Percentiles rank a stretch among this genome's conserved stretches.
Evolutionary conservation across 2,113 vertebrate species (phyloP).

Genomic region (Notechis scutatus): DNA sequence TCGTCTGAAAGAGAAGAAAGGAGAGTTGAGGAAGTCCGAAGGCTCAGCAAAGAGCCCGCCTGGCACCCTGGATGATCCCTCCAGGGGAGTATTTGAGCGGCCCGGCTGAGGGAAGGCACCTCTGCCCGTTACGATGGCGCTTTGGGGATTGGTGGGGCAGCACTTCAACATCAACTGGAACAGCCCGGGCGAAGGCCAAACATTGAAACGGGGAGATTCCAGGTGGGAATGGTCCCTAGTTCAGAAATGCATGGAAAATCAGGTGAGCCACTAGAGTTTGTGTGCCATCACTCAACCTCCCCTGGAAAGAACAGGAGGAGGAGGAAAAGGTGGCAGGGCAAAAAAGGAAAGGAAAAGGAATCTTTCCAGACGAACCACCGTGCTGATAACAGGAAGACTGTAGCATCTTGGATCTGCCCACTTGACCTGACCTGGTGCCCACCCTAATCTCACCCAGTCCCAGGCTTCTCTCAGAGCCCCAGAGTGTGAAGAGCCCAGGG

Average conservation of each 20-base stretch:
- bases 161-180: neutral
- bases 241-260: neutral
- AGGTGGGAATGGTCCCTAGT: neutral
- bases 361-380: no score
- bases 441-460: neutral
- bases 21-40: neutral
- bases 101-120: neutral
- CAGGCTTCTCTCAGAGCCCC: neutral
- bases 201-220: neutral
- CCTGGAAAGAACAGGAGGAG: neutral
- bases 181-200: neutral
- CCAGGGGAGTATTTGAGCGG: neutral
- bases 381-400: neutral
- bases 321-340: neutral
- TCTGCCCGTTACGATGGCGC: neutral
- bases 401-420: neutral
- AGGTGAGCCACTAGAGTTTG: neutral
- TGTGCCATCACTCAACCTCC: neutral
- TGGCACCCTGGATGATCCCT: neutral
- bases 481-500: neutral
- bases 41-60: no score
- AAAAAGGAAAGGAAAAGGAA: neutral
- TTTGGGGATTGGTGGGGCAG: neutral
- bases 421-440: neutral
- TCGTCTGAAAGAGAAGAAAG: constrained; percentile 63